Base-by-base conservation (phyloP, 2,113 vertebrate genomes). In the Brevimyrus niger region DNA sequence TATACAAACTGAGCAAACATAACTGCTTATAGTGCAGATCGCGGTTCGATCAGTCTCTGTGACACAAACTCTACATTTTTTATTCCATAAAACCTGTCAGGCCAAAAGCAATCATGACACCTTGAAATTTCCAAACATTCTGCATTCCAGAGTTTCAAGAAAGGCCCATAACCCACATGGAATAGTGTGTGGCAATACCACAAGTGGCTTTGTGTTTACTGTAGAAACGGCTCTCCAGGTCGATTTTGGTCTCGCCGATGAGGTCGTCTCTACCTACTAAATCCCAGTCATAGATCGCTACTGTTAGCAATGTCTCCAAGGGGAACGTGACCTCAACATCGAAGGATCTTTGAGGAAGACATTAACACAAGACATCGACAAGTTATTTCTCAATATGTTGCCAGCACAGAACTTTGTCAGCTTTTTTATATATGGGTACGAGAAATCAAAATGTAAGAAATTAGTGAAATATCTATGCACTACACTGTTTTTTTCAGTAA, bases 221-320 rank as follows among this genome's bases (percentile, higher is more conserved):
- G 96, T 99, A 99, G 94, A 96, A 99, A 31, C 98, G 97, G 91
- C 99, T 99, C 95, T 99, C 98, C 94, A 99, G 93, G 92, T 99
- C 98, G 0, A 99, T 97, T 94, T 97, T 99, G 88, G 98, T 99
- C 92, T 99, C 98, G 10, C 98, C 98, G 0, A 99, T 99, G 92
- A 99, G 96, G 92, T 99, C 98, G 0, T 99, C 98, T 0, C 98
- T 98, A 89, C 98, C 98, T 4, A 99, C 98, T 94, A 99, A 88
- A 90, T 99, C 98, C 98, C 98, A 99, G 95, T 99, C 98, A 0
- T 98, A 99, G 90, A 99, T 95, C 0, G 98, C 96, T 91, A 99
- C 98, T 0, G 97, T 98, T 87, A 99, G 94, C 97, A 99, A 97
- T 92, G 98, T 99, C 91, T 99, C 98, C 98, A 99, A 98, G 87